Evolutionary conservation across 2,888 invertebrate species (phyloP).

Genomic region (Adela reaumurella): DNA sequence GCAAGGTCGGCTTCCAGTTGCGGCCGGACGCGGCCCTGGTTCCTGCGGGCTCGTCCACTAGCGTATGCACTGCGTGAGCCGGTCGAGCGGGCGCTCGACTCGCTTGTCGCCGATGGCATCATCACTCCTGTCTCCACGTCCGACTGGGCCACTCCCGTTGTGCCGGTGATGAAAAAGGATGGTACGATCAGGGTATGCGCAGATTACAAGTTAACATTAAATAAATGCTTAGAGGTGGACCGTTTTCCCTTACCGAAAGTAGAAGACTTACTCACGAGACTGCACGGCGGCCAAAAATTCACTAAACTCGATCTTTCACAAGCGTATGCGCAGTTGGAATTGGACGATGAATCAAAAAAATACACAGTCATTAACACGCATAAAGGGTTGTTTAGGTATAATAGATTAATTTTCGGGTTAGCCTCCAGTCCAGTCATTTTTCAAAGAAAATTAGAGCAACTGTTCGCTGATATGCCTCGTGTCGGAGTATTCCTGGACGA

Average conservation of each 20-base stretch:
- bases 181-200: slow-evolving; percentile 10
- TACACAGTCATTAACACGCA: too few species aligned
- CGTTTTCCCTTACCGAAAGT: not conserved
- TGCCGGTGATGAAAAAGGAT: slow-evolving; percentile 10
- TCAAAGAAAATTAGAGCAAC: not conserved
- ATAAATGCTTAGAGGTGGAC: slow-evolving; percentile 7
- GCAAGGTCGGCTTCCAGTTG: slow-evolving; percentile 9
- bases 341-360: too few species aligned
- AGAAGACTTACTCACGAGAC: too few species aligned
- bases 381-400: too few species aligned
- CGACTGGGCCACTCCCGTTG: slow-evolving; percentile 11
- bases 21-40: not conserved
- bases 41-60: not conserved
- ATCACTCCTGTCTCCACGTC: too few species aligned
- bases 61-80: too few species aligned
- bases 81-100: too few species aligned
- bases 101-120: too few species aligned
- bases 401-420: too few species aligned
- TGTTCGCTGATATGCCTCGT: not conserved
- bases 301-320: too few species aligned
- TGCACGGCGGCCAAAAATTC: too few species aligned
- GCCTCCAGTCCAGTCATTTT: slow-evolving; percentile 1
- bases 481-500: slow-evolving; percentile 1
- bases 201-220: slow-evolving; percentile 10
- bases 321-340: too few species aligned